phyloP scores from a whole-genome alignment of 2,888 invertebrate species.

The Lasioglossum leucozonium region DNA sequence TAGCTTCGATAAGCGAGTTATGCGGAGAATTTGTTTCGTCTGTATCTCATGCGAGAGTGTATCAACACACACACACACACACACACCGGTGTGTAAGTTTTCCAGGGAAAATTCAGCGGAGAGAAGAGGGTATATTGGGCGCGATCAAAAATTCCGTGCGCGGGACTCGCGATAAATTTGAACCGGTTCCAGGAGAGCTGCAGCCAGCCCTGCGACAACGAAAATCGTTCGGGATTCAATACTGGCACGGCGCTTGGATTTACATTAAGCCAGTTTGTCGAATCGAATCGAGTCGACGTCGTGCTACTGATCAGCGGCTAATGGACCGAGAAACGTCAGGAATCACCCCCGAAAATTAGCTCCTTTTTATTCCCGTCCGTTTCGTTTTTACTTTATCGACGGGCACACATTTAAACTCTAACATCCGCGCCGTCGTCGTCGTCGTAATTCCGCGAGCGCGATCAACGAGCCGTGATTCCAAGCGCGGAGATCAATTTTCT shows the following conservation, averaged over 20 bases:
- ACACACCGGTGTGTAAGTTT: not conserved
- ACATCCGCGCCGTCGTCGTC: too few species aligned
- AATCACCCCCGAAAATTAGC: constrained; percentile 36
- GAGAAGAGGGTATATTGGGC: not conserved
- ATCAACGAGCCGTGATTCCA: not conserved
- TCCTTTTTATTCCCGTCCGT: not conserved
- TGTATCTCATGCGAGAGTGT: not conserved
- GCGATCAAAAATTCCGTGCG: constrained; percentile 27
- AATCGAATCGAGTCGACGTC: constrained; percentile 34
- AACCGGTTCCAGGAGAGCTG: constrained; percentile 39
- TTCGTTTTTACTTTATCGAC: not conserved
- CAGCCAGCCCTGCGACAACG: constrained; percentile 28
- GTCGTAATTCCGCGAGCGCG: not conserved
- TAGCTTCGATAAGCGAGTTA: constrained; percentile 2
- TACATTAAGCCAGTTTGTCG: constrained; percentile 57
- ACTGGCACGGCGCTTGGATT: constrained; percentile 33
- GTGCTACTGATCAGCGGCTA: constrained; percentile 37
- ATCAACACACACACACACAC: not conserved
- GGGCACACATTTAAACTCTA: not conserved
- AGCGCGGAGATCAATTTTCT: not conserved
- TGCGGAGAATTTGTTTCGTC: not conserved
- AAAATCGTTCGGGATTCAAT: constrained; percentile 47
- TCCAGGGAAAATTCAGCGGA: not conserved
- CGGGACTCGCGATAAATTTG: constrained; percentile 43
- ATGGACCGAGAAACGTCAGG: constrained; percentile 45